Evolutionary conservation across 2,888 invertebrate genomes (phyloP), one percentile per base, ranked within the genome.

Genomic region (Scrobipalpa costella): DNA sequence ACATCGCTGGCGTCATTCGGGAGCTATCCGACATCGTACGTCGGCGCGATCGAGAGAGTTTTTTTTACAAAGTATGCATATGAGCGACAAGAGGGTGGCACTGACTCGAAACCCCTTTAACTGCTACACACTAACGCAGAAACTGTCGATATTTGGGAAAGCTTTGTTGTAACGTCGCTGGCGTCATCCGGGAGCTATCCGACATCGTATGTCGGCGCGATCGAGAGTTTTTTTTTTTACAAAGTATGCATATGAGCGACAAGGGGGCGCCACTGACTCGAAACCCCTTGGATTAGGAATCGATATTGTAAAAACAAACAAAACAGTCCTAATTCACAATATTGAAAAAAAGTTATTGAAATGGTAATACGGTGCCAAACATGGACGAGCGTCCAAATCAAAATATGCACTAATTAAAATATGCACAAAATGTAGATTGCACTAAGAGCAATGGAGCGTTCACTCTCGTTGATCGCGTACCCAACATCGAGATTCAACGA

Each of bases 41-140:
- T 80, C 79, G 76, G 68, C 82, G 77, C 78, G 71, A 78, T 74
- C 69, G 70, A 74, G 69, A 72, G 72, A 77, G 78, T 78, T 80
- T 84, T 83, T 82, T 80, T 77, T 44, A 44, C 44, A 44, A 44
- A 44, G 79, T 85, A 84, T 83, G 81, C 78, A 83, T 83, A 80
- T 72, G 77, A 81, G 75, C 73, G 73, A 68, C 64, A 57, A 61
- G 67, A 71, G 71, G 33, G n/a, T n/a, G 52, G 13, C 27, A 52
- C 33, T 52, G 21, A 52, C 52, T 33, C 13, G 33, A 52, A 13
- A 52, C 7, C 33, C 33, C n/a, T n/a, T 52, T 13, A 27, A 33
- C 52, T 33, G 3, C 44, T 7, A 15, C 7, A 44, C 0, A 44
- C 7, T 36, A 7, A 1, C 5, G 27, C 2, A 21, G 19, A 52